A percentile compares a stretch with the other conserved stretches of the same genome.
Conservation (phyloP, 2,888 invertebrate genomes). For the Andrena trimmerana region DNA sequence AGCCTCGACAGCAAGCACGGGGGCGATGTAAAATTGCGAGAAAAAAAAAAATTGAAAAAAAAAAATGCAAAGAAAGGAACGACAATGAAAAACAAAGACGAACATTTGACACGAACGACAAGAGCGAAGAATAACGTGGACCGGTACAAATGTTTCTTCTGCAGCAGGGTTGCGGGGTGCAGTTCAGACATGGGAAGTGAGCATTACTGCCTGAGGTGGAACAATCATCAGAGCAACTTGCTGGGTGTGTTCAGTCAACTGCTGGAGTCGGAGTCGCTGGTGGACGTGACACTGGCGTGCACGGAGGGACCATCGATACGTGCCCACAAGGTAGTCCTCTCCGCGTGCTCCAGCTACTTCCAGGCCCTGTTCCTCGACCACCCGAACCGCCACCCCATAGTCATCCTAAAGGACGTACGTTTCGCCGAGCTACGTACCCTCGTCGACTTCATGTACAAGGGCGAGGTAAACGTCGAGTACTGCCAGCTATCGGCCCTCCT, state of each 20-base stretch:
- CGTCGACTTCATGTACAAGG: constrained; percentile 98
- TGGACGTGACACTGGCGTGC: constrained; percentile 98
- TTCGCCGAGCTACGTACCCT: constrained; percentile 95
- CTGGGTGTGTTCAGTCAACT: constrained; percentile 98
- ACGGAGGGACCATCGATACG: constrained; percentile 97
- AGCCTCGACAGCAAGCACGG: constrained; percentile 38
- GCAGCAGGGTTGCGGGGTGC: constrained; percentile 91
- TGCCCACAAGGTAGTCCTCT: constrained; percentile 97
- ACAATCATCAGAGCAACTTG: constrained; percentile 99
- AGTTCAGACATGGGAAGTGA: constrained; percentile 99
- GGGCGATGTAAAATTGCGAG: background rate
- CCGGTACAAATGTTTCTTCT: constrained; percentile 67
- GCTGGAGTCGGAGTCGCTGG: constrained; percentile 97
- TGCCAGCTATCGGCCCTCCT: constrained; percentile 96
- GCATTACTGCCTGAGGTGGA: constrained; percentile 99
- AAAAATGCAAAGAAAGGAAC: background rate
- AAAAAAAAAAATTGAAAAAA: background rate
- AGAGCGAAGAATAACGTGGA: constrained; percentile 4
- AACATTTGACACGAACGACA: constrained; percentile 9
- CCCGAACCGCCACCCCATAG: constrained; percentile 96
- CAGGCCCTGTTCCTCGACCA: constrained; percentile 97
- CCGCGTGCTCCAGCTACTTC: constrained; percentile 98
- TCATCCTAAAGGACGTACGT: constrained; percentile 97
- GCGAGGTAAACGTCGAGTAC: constrained; percentile 97
- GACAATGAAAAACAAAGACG: constrained; percentile 2